These are phyloP conservation scores for Spermophilus dauricus DNA, from an alignment of 2,113 vertebrate species.

Conservation along the genomic window DNA sequence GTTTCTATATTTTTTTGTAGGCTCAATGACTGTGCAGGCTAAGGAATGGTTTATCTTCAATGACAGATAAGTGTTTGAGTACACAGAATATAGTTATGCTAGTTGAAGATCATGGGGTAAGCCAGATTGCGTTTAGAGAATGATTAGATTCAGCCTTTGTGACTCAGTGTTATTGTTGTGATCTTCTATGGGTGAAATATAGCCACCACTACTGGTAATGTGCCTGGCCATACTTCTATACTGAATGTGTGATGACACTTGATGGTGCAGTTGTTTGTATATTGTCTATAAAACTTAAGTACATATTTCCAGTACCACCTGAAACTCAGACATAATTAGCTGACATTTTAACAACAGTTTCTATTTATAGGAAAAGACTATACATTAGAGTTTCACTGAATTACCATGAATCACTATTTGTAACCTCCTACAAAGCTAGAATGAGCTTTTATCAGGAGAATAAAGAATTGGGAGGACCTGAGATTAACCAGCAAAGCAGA, in stretches of 20 bases:
- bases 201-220: background rate
- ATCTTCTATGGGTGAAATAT: background rate
- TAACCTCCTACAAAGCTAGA: background rate
- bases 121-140: background rate
- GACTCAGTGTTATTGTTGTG: background rate
- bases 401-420: background rate
- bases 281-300: background rate
- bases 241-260: background rate
- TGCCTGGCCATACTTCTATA: background rate
- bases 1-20: background rate
- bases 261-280: background rate
- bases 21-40: background rate
- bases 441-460: background rate
- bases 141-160: background rate
- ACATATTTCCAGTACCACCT: background rate
- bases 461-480: background rate
- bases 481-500: background rate
- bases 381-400: background rate
- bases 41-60: background rate
- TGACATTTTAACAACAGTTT: background rate
- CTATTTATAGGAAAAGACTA: background rate
- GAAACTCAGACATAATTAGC: background rate
- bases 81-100: background rate
- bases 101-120: background rate
- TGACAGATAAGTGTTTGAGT: background rate